phyloP scores from a whole-genome alignment of 2,888 invertebrate species.

The Mantis religiosa region DNA sequence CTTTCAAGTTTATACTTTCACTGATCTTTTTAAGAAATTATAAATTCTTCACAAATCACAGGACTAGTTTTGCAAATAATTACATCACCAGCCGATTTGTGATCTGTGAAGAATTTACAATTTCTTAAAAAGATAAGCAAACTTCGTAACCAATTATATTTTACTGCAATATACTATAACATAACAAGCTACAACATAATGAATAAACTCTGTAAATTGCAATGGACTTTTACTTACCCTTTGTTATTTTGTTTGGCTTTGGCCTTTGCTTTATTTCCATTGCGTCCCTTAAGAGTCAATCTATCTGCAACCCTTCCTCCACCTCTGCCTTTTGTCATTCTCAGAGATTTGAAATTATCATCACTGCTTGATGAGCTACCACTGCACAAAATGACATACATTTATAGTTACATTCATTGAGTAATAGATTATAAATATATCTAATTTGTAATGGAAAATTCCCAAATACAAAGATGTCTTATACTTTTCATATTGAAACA shows the following conservation, averaged over 20 bases:
- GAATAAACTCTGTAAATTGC: too few relatives aligned
- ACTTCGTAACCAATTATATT: too few relatives aligned
- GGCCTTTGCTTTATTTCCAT: conserved; percentile 30
- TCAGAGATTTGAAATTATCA: conserved; percentile 49
- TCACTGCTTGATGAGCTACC: conserved; percentile 52
- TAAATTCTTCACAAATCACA: too few relatives aligned
- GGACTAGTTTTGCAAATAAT: too few relatives aligned
- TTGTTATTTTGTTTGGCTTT: conserved; percentile 32
- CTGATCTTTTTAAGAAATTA: too few relatives aligned
- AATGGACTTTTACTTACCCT: not conserved
- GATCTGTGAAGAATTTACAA: too few relatives aligned
- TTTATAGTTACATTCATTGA: not conserved
- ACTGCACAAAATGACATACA: conserved; percentile 41
- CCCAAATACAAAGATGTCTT: not conserved
- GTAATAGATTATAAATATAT: not conserved
- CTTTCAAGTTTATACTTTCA: too few relatives aligned
- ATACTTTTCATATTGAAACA: too few relatives aligned
- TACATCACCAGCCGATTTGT: too few relatives aligned
- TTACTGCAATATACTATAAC: too few relatives aligned
- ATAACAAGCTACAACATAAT: too few relatives aligned
- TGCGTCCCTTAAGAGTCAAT: conserved; percentile 14
- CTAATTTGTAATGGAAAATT: not conserved
- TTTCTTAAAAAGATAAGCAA: too few relatives aligned
- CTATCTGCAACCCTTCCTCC: conserved; percentile 51
- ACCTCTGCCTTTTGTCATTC: conserved; percentile 49